phyloP scores from a whole-genome alignment of 2,797 vertebrate genomes.

The Oreortyx pictus region DNA sequence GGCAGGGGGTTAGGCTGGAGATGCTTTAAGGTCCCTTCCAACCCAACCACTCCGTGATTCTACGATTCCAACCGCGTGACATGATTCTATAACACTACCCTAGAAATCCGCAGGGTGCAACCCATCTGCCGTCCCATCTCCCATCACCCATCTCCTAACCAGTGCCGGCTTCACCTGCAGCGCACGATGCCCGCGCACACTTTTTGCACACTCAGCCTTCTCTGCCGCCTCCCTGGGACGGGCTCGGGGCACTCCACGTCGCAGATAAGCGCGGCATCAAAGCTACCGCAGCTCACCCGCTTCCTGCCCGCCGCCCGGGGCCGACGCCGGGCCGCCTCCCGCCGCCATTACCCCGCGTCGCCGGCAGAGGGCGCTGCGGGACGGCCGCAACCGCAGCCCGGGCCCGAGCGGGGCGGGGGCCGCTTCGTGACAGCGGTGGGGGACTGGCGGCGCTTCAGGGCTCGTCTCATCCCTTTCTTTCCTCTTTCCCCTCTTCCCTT shows the following conservation, averaged over 20 bases:
- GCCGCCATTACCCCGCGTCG: neutral
- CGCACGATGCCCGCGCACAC: fast-evolving
- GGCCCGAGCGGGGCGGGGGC: no score
- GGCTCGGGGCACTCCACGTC: neutral
- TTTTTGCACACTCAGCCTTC: fast-evolving
- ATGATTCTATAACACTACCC: no score
- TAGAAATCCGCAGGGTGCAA: neutral
- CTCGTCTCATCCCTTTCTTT: no score
- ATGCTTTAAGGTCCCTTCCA: neutral
- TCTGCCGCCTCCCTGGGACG: neutral
- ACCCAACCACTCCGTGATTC: neutral
- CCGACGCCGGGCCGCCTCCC: no score
- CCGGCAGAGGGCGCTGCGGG: neutral
- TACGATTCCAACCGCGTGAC: no score
- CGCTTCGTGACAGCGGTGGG: no score
- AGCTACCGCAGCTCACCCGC: neutral
- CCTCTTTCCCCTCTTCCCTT: no score
- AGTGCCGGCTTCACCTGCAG: fast-evolving
- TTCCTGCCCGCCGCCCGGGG: neutral
- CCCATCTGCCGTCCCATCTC: neutral
- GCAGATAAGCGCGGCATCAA: neutral
- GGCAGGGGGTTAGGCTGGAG: no score
- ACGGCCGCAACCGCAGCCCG: neutral
- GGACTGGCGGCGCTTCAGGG: no score
- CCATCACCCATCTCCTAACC: neutral